Base-by-base conservation (phyloP, 2,888 invertebrate genomes). In the Protula sp. region DNA sequence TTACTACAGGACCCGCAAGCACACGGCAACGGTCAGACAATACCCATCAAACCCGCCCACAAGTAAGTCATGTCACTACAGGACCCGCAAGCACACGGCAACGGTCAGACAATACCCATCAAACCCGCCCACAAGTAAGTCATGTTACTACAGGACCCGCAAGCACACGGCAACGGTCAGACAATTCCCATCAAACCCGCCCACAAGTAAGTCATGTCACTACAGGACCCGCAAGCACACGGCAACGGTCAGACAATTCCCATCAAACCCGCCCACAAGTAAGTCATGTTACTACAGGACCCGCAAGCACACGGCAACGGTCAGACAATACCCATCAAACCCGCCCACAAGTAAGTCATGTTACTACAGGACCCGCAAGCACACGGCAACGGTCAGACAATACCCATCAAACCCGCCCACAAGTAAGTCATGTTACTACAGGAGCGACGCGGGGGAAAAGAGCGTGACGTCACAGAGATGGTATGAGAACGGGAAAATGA, bases 241-340 rank as follows among this genome's bases (percentile, higher is more conserved):
- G 72, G 74, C 14, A 77, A 79, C 67, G 78, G 77, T 22, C 77
- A 79, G 62, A 77, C 78, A 24, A 54, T 78, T 4, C 76, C 79
- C 22, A 76, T 77, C 58, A 74, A 71, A 62, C 70, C 74, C 3
- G 72, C 66, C 53, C 75, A 78, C 67, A 77, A 75, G 77, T 78
- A 66, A 68, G 74, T 65, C 27, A 26, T 59, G 5, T n/a, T n/a
- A n/a, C n/a, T n/a, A n/a, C 77, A 75, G 59, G 73, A 75, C 57
- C 73, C 76, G 14, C 68, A 71, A 28, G 67, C 68, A n/a, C 55
- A 63, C 22, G 72, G 74, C 14, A 77, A 79, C 67, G 78, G 77
- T 22, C 77, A 79, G 62, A 77, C 78, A 24, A 54, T 78, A 3
- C 76, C 79, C 22, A 76, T 77, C 58, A 74, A 71, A 62, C 70